Evolutionary conservation across 2,888 invertebrate genomes (phyloP).

Genomic region (Troides aeacus): DNA sequence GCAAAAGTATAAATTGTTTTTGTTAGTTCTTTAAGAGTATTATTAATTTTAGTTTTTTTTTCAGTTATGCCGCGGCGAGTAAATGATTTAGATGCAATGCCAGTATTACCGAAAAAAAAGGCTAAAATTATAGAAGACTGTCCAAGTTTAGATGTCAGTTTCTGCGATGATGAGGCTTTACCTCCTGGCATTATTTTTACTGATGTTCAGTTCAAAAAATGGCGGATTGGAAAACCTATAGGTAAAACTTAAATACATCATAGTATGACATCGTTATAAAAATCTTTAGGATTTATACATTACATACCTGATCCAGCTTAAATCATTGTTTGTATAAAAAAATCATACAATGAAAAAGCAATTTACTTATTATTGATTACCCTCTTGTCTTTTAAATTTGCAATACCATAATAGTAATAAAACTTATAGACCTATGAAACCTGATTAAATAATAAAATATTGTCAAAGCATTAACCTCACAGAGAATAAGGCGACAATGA

Average conservation of each 20-base stretch:
- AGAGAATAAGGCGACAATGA: not conserved
- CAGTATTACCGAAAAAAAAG: slow-evolving; percentile 62
- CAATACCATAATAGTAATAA: not conserved
- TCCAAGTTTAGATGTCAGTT: slow-evolving; percentile 62
- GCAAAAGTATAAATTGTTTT: not conserved
- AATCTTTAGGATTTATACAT: not conserved
- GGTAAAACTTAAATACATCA: slow-evolving; percentile 75
- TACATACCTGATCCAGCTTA: not conserved
- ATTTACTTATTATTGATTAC: not conserved
- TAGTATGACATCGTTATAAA: not conserved
- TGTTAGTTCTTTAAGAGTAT: not conserved
- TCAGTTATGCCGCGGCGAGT: slow-evolving; percentile 61
- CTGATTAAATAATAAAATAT: not conserved
- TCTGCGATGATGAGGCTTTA: slow-evolving; percentile 73
- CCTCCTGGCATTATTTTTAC: slow-evolving; percentile 87
- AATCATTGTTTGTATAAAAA: no score
- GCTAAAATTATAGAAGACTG: slow-evolving; percentile 50
- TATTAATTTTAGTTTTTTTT: slow-evolving; percentile 20
- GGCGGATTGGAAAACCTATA: slow-evolving; percentile 92
- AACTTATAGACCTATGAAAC: not conserved
- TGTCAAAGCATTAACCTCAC: not conserved
- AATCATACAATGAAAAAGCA: not conserved
- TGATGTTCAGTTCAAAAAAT: slow-evolving; percentile 89
- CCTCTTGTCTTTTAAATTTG: not conserved
- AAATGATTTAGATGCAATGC: slow-evolving; percentile 50